Evolutionary conservation across 2,888 invertebrate genomes (phyloP).

Genomic region (Sisyra terminalis): DNA sequence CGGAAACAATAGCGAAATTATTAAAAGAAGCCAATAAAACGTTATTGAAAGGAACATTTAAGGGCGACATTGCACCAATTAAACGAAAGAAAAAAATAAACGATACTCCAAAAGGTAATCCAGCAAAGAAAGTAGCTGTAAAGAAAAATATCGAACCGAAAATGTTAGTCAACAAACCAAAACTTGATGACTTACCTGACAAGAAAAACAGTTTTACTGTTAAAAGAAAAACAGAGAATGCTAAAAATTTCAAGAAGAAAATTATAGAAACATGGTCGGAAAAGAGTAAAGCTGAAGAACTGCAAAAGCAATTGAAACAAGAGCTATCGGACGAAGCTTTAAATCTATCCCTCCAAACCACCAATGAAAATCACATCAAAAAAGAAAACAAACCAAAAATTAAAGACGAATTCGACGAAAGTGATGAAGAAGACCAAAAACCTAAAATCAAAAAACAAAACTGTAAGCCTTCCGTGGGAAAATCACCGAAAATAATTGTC

Average conservation of each 20-base stretch:
- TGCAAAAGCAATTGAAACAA: no score
- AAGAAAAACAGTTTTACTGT: not conserved
- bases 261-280: no score
- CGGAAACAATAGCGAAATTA: constrained; percentile 15
- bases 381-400: constrained; percentile 1
- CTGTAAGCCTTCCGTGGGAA: constrained; percentile 9
- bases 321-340: no score
- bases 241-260: no score
- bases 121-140: constrained; percentile 12
- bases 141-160: constrained; percentile 11
- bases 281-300: no score
- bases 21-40: constrained; percentile 15
- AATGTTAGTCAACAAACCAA: not conserved
- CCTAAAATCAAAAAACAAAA: not conserved
- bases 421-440: constrained; percentile 9
- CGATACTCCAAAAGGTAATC: constrained; percentile 11
- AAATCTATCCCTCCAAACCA: not conserved
- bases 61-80: constrained; percentile 11
- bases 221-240: not conserved
- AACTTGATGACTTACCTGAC: not conserved
- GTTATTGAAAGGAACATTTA: constrained; percentile 8
- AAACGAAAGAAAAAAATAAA: constrained; percentile 14
- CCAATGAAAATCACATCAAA: not conserved
- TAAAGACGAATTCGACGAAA: not conserved
- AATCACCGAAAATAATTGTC: constrained; percentile 11